Evolutionary conservation across 2,888 invertebrate species (phyloP).

Genomic region (Yponomeuta malinellus): DNA sequence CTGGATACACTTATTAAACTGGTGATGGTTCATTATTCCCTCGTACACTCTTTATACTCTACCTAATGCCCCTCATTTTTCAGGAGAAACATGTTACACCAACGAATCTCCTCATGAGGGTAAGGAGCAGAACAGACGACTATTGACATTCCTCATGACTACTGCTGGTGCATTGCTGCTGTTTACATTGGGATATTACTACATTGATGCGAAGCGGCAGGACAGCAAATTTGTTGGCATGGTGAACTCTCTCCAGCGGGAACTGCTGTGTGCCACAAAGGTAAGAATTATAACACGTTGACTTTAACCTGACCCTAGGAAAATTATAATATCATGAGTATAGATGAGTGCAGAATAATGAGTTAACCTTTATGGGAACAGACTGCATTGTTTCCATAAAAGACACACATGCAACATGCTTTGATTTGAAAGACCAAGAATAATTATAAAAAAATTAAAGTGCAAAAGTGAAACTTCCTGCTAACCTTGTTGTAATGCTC

Average conservation of each 20-base stretch:
- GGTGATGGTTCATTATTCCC: background rate
- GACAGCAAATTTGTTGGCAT: slow-evolving; percentile 82
- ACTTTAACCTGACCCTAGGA: background rate
- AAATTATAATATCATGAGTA: background rate
- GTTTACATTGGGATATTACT: slow-evolving; percentile 85
- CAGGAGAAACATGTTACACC: slow-evolving; percentile 56
- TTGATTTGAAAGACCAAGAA: no score
- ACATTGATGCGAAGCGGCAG: slow-evolving; percentile 83
- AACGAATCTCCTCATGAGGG: slow-evolving; percentile 63
- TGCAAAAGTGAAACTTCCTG: no score
- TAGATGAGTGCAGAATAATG: background rate
- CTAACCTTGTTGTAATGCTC: no score
- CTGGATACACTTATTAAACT: background rate
- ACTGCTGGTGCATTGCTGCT: slow-evolving; percentile 83
- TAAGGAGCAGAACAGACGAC: slow-evolving; percentile 46
- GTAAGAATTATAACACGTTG: slow-evolving; percentile 34
- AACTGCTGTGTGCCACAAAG: slow-evolving; percentile 70
- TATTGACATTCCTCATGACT: slow-evolving; percentile 77
- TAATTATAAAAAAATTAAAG: no score
- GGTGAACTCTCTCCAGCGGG: slow-evolving; percentile 71
- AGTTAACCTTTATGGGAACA: background rate
- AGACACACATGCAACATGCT: no score
- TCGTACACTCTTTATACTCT: background rate
- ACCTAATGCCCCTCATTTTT: slow-evolving; percentile 20
- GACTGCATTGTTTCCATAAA: no score